Evolutionary conservation across 2,888 invertebrate genomes (phyloP).

Genomic region (Agrotis segetum): DNA sequence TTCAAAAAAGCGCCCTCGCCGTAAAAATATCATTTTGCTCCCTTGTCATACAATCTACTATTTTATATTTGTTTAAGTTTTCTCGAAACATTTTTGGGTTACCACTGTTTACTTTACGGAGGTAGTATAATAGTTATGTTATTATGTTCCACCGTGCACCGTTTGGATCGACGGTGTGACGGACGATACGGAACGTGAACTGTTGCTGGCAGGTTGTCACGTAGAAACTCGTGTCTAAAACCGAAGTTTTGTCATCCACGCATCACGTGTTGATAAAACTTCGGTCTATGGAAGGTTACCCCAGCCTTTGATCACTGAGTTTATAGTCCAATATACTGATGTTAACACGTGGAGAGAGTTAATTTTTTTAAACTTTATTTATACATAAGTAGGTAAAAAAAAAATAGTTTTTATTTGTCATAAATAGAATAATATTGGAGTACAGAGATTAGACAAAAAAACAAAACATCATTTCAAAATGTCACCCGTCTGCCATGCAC

Average conservation of each 20-base stretch:
- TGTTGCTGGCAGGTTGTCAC: conserved; percentile 63
- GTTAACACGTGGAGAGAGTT: too few relatives aligned
- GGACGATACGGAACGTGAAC: conserved; percentile 55
- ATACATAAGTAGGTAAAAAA: too few relatives aligned
- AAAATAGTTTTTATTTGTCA: too few relatives aligned
- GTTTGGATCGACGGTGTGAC: conserved; percentile 51
- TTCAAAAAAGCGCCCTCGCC: too few relatives aligned
- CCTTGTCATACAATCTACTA: too few relatives aligned
- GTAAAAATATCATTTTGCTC: too few relatives aligned
- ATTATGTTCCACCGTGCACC: conserved; percentile 28
- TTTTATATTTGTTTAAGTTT: too few relatives aligned
- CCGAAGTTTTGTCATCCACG: too few relatives aligned
- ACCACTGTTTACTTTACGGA: neutral
- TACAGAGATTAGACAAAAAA: too few relatives aligned
- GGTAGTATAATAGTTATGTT: conserved; percentile 5
- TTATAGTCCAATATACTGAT: neutral
- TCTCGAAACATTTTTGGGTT: neutral
- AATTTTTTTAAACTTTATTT: too few relatives aligned
- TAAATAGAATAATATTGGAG: too few relatives aligned
- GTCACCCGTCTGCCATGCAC: conserved; percentile 27
- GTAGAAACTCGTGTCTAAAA: conserved; percentile 14
- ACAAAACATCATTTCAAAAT: neutral
- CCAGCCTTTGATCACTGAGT: neutral
- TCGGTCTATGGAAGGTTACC: neutral
- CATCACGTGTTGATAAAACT: conserved; percentile 13